Percentiles rank a stretch among this genome's conserved stretches.
Conservation (phyloP, 2,113 vertebrate genomes). For the Sporophila hypoxantha region DNA sequence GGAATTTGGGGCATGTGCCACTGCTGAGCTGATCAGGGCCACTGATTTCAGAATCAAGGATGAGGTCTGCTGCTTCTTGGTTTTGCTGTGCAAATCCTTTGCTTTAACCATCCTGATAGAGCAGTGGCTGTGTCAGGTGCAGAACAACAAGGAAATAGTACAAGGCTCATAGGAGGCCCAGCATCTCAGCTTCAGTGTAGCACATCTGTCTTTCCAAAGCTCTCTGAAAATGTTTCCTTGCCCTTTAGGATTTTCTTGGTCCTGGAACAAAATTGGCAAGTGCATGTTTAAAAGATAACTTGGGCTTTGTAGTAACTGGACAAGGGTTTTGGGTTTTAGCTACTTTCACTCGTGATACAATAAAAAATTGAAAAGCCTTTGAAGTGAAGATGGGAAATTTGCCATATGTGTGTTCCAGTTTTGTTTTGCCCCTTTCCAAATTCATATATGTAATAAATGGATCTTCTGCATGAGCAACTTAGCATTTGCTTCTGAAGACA, state of each 20-base stretch:
- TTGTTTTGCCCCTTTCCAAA: constrained; percentile 21
- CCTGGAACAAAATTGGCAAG: background rate
- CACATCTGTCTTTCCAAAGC: background rate
- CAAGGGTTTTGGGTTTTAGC: background rate
- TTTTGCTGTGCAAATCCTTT: background rate
- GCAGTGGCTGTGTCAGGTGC: background rate
- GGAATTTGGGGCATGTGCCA: background rate
- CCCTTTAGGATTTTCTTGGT: constrained; percentile 5
- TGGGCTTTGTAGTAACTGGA: background rate
- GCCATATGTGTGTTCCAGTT: background rate
- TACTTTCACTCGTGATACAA: background rate
- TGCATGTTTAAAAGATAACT: background rate
- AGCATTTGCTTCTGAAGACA: constrained; percentile 36
- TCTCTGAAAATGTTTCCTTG: background rate
- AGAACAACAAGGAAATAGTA: background rate
- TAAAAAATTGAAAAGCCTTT: background rate
- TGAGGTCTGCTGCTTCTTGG: background rate
- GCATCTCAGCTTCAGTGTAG: background rate
- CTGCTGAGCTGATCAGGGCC: background rate
- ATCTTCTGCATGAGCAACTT: constrained; percentile 23
- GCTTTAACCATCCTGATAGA: background rate
- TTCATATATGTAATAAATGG: constrained; percentile 43
- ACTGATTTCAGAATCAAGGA: background rate
- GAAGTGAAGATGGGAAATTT: background rate
- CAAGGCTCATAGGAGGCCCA: background rate